phyloP scores from a whole-genome alignment of 2,797 vertebrate species.

The Vespertilio murinus region DNA sequence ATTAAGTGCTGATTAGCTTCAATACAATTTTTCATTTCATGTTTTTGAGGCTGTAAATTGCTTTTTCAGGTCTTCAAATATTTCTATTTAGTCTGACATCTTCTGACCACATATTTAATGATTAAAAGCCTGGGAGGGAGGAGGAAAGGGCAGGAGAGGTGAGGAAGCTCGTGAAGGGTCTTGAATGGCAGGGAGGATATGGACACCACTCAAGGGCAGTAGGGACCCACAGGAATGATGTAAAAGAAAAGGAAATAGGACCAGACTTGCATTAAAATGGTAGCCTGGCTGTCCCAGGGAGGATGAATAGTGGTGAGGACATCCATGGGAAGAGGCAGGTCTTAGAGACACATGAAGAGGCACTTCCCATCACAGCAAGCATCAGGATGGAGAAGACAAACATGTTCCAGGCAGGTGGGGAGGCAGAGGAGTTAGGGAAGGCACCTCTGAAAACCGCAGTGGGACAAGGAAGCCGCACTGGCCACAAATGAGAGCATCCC shows the following conservation, averaged over 20 bases:
- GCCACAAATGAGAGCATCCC: background rate
- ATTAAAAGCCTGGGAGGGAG: background rate
- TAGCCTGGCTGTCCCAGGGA: rapidly evolving
- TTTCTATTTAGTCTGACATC: background rate
- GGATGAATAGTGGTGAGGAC: rapidly evolving
- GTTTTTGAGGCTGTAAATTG: background rate
- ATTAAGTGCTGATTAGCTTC: constrained; percentile 27
- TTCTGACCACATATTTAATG: background rate
- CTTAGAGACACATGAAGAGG: background rate
- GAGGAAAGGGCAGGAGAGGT: background rate
- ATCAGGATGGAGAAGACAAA: background rate
- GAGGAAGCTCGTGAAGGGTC: background rate
- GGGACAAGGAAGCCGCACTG: background rate
- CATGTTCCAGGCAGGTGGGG: background rate
- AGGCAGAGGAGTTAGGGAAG: no score
- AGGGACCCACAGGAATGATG: background rate
- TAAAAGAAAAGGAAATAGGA: background rate
- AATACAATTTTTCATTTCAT: background rate
- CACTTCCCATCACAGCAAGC: background rate
- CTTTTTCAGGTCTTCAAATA: background rate
- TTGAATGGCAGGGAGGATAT: background rate
- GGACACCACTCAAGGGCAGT: background rate
- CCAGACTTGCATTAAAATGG: background rate
- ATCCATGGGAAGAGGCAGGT: background rate
- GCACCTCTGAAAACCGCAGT: background rate